Conservation (phyloP, 2,888 invertebrate genomes). For the Scaptodrosophila latifasciaeformis region DNA sequence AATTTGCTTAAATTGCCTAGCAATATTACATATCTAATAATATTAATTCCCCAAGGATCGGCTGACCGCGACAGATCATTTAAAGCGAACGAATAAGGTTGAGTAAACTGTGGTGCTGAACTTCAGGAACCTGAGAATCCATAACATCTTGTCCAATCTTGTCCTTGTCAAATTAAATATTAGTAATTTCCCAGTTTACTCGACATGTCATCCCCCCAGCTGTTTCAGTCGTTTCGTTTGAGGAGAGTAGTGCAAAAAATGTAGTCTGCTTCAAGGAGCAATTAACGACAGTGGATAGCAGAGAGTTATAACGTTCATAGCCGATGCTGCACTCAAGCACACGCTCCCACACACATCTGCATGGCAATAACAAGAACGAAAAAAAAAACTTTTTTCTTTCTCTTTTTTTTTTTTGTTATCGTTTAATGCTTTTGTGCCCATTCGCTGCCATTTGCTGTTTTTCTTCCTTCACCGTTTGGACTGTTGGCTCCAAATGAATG, state of each 20-base stretch:
- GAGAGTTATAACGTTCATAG: conserved; percentile 56
- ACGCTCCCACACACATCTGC: conserved; percentile 37
- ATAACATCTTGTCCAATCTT: no score
- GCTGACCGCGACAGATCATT: no score
- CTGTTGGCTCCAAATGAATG: conserved; percentile 40
- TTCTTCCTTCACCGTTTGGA: conserved; percentile 26
- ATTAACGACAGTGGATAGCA: conserved; percentile 64
- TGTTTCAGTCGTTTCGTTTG: no score
- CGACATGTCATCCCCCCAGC: no score
- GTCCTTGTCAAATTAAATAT: no score
- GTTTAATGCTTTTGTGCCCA: conserved; percentile 54
- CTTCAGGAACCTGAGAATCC: no score
- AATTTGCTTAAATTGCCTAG: no score
- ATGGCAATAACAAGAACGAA: background rate
- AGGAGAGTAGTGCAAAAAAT: background rate
- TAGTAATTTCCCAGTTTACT: no score
- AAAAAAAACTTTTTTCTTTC: conserved; percentile 18
- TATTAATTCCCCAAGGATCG: no score
- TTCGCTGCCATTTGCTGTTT: conserved; percentile 6
- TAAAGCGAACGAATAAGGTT: no score
- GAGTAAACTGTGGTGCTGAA: no score
- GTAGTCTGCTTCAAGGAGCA: conserved; percentile 64
- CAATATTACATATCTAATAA: no score
- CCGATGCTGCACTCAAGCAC: background rate
- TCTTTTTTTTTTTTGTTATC: conserved; percentile 36